phyloP scores from a whole-genome alignment of 2,888 invertebrate species.

The Nephrocerus scutellatus region DNA sequence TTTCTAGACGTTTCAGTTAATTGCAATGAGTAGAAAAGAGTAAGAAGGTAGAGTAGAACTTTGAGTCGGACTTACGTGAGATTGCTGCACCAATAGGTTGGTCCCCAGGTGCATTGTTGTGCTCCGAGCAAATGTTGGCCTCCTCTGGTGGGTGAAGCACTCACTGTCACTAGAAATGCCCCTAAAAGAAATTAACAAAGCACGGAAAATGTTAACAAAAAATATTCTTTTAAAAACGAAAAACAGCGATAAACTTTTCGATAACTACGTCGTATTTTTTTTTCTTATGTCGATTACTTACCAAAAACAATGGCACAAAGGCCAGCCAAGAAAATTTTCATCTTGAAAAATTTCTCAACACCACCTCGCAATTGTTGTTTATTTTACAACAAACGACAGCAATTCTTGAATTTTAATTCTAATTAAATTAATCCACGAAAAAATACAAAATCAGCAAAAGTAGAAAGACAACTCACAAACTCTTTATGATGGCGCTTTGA shows the following conservation, averaged over 20 bases:
- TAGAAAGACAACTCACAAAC: no score
- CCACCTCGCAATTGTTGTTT: no score
- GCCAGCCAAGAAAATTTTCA: constrained; percentile 45
- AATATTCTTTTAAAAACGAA: not conserved
- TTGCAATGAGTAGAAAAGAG: not conserved
- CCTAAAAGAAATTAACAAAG: constrained; percentile 9
- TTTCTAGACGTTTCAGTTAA: not conserved
- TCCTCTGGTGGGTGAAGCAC: constrained; percentile 11
- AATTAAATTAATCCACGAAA: no score
- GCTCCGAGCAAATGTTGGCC: constrained; percentile 49
- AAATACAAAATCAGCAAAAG: no score
- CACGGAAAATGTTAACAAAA: not conserved
- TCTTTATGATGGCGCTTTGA: no score
- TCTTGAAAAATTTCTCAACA: constrained; percentile 28
- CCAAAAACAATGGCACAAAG: constrained; percentile 48
- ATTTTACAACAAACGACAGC: no score
- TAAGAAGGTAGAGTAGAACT: not conserved
- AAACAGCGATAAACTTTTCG: constrained; percentile 11
- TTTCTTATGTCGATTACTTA: constrained; percentile 31
- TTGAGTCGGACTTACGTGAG: constrained; percentile 34
- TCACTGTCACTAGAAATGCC: constrained; percentile 11
- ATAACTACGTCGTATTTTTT: not conserved
- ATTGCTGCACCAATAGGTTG: constrained; percentile 67
- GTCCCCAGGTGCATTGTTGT: constrained; percentile 70
- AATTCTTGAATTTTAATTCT: no score